Evolutionary conservation across 2,888 invertebrate species (phyloP), one percentile per base, ranked within the genome.

Genomic region (Parnassius mnemosyne): DNA sequence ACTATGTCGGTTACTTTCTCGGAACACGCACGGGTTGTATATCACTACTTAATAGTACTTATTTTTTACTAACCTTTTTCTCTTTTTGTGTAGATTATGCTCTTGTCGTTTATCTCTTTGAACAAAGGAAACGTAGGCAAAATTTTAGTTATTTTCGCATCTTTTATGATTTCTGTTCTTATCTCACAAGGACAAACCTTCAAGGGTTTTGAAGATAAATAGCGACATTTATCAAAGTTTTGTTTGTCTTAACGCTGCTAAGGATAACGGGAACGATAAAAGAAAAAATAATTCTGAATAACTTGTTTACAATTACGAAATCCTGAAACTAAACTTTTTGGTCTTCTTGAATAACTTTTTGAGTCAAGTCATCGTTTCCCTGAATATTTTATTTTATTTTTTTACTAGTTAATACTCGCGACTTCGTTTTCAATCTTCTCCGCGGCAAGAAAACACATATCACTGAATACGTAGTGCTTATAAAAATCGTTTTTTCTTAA

Each of bases 191-290:
- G 77, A 73, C 74, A 73, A 73, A 69, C 72, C 68, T 69, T 71
- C 74, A 82, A 77, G 75, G 74, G 76, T 72, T 69, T 67, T 70
- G 75, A 80, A 85, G 85, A 85, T 85, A 83, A 85, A 85, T 85
- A 77, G 82, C 73, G 74, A 79, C 85, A 86, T 87, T 86, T 84
- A 84, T 87, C 85, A 85, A 84, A 84, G 81, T 84, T 86, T 83
- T 84, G 84, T 84, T 85, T 85, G 84, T 84, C 85, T 84, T 85
- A 42, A 61, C 41, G 47, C 42, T 52, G 46, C 44, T 25, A 44
- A 13, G 9, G 13, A 34, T 34, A 34, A 34, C 34, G 34, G 34
- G 34, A 34, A 3, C 7, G 34, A 34, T 34, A 34, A 10, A 52
- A 50, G 41, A 51, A 51, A 43, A 51, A 34, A 34, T 34, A 34